These are phyloP conservation scores for Leptura quadrifasciata DNA, from an alignment of 2,888 invertebrate species.

Conservation along the genomic window DNA sequence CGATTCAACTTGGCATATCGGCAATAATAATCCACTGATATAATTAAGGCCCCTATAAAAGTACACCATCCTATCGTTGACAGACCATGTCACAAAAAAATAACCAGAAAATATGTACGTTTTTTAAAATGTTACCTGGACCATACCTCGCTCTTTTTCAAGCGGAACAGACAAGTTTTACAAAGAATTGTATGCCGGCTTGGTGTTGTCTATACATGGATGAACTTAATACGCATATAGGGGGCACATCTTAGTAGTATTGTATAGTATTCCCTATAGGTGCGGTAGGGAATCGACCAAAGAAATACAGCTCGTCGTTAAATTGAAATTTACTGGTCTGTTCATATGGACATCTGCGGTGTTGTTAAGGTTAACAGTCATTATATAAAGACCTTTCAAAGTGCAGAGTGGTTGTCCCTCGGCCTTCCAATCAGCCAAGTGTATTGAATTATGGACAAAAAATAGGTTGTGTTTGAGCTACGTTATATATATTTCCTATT, in stretches of 20 bases:
- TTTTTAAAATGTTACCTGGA: constrained; percentile 70
- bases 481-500: constrained; percentile 38
- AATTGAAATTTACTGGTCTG: constrained; percentile 44
- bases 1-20: neutral
- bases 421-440: constrained; percentile 58
- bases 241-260: constrained; percentile 66
- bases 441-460: constrained; percentile 63
- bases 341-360: constrained; percentile 57
- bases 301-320: constrained; percentile 42
- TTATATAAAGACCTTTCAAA: constrained; percentile 71
- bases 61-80: constrained; percentile 51
- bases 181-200: constrained; percentile 42
- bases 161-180: constrained; percentile 57
- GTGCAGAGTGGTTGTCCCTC: constrained; percentile 68
- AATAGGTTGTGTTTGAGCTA: constrained; percentile 47
- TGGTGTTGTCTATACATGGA: constrained; percentile 53
- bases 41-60: neutral
- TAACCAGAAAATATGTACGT: constrained; percentile 56
- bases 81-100: constrained; percentile 60
- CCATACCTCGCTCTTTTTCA: constrained; percentile 65
- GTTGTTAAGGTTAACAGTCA: constrained; percentile 71
- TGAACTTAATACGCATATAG: constrained; percentile 64
- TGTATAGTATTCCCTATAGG: constrained; percentile 68
- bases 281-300: constrained; percentile 64
- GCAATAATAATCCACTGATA: constrained; percentile 4